These are phyloP conservation scores for Falcaria lacertinaria DNA, from an alignment of 2,888 invertebrate genomes.

Conservation along the genomic window DNA sequence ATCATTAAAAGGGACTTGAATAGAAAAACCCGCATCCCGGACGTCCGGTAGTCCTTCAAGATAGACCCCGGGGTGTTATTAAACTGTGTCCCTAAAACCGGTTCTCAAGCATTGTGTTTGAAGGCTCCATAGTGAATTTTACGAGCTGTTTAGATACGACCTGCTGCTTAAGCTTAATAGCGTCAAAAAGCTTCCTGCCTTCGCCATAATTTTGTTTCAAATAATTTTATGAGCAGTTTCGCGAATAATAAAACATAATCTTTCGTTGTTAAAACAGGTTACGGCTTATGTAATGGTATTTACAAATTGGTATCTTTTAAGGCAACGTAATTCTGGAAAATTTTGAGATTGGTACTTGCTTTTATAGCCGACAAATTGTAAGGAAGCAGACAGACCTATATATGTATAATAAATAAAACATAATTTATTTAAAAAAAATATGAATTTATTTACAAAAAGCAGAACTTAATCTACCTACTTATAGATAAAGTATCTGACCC, in stretches of 20 bases:
- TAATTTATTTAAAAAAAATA: too few relatives aligned
- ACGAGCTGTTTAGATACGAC: constrained; percentile 1
- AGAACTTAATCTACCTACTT: too few relatives aligned
- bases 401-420: too few relatives aligned
- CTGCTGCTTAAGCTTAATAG: neutral
- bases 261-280: neutral
- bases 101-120: neutral
- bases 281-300: neutral
- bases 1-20: neutral
- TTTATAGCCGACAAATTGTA: too few relatives aligned
- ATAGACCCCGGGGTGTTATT: neutral
- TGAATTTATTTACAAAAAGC: too few relatives aligned
- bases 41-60: constrained; percentile 1
- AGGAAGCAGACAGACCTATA: too few relatives aligned
- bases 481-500: too few relatives aligned
- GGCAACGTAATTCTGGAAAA: too few relatives aligned
- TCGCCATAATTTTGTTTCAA: neutral
- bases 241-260: constrained; percentile 1
- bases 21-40: neutral
- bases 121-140: neutral
- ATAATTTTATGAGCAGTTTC: neutral
- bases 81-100: neutral
- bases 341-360: too few relatives aligned
- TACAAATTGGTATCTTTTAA: neutral
- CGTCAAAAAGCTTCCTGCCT: neutral